A percentile compares a stretch with the other conserved stretches of the same genome.
Conservation (phyloP, 2,797 vertebrate species). For the Aeoliscus strigatus region DNA sequence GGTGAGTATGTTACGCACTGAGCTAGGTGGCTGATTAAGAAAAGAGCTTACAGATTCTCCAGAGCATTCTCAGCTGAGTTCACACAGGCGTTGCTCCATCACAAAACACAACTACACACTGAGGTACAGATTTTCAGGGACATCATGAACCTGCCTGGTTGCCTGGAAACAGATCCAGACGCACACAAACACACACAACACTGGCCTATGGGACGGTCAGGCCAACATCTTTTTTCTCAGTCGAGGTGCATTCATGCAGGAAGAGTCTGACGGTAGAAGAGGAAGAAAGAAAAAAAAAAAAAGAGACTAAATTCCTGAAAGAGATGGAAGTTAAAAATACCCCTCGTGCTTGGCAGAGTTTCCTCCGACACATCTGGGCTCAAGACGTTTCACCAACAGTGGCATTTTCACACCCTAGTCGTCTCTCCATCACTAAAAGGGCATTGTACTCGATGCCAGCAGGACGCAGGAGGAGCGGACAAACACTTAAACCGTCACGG, state of each 20-base stretch:
- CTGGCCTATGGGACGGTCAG: conserved; percentile 25
- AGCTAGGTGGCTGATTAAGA: background rate
- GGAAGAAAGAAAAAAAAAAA: no score
- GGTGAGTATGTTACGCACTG: no score
- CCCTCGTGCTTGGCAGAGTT: conserved; percentile 14
- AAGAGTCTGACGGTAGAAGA: no score
- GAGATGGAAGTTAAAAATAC: conserved; percentile 14
- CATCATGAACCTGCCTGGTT: conserved; percentile 19
- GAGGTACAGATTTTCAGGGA: conserved; percentile 23
- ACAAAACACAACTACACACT: conserved; percentile 40
- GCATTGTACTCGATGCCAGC: conserved; percentile 8
- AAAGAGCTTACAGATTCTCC: conserved; percentile 2
- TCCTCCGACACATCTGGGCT: conserved; percentile 10
- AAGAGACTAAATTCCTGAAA: no score
- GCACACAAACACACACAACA: conserved; percentile 12
- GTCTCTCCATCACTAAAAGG: conserved; percentile 28
- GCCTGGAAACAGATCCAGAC: conserved; percentile 31
- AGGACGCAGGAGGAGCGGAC: conserved; percentile 11
- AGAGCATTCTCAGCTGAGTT: background rate
- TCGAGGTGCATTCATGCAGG: no score
- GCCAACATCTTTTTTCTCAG: no score
- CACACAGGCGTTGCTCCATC: conserved; percentile 8
- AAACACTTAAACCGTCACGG: no score
- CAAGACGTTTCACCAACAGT: conserved; percentile 21
- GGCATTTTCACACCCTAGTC: conserved; percentile 40